A percentile compares a stretch with the other conserved stretches of the same genome.
Conservation (phyloP, 2,797 vertebrate genomes). For the Sebastes aleutianus region DNA sequence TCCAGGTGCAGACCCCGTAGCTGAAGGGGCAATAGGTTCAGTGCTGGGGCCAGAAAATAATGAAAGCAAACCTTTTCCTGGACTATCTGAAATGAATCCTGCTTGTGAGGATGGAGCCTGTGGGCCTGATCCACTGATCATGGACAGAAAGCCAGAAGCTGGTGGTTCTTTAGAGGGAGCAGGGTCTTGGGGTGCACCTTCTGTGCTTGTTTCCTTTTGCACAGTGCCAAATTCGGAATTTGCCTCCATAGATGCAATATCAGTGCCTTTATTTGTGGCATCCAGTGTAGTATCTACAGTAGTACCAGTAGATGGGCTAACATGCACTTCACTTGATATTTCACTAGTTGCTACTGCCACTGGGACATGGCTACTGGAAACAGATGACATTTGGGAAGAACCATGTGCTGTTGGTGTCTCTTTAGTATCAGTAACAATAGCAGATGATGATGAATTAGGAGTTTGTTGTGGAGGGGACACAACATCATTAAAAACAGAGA, state of each 20-base stretch:
- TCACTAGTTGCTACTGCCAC: conserved; percentile 19
- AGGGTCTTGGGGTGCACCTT: conserved; percentile 23
- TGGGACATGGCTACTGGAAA: conserved; percentile 31
- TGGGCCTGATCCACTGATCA: conserved; percentile 39
- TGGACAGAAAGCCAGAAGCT: conserved; percentile 38
- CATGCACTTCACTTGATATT: conserved; percentile 25
- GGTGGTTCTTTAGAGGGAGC: conserved; percentile 34
- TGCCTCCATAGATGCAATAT: conserved; percentile 10
- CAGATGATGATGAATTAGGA: conserved; percentile 13
- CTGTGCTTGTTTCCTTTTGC: conserved; percentile 36
- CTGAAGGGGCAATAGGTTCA: conserved; percentile 34
- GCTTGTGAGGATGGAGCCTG: conserved; percentile 35
- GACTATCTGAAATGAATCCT: conserved; percentile 49
- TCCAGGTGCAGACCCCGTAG: conserved; percentile 25
- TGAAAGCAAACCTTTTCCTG: conserved; percentile 73
- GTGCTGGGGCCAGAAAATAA: conserved; percentile 69
- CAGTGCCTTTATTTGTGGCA: conserved; percentile 16
- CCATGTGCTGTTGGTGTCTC: conserved; percentile 30
- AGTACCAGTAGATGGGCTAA: conserved; percentile 9
- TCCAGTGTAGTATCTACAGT: neutral
- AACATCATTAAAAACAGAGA: conserved; percentile 40
- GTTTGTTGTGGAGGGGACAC: conserved; percentile 43
- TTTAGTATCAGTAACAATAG: conserved; percentile 24
- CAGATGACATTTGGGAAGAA: conserved; percentile 39
- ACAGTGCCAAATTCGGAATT: conserved; percentile 18